These are phyloP conservation scores for Myotis lucifugus DNA, from an alignment of 2,113 vertebrate genomes.

Conservation along the genomic window DNA sequence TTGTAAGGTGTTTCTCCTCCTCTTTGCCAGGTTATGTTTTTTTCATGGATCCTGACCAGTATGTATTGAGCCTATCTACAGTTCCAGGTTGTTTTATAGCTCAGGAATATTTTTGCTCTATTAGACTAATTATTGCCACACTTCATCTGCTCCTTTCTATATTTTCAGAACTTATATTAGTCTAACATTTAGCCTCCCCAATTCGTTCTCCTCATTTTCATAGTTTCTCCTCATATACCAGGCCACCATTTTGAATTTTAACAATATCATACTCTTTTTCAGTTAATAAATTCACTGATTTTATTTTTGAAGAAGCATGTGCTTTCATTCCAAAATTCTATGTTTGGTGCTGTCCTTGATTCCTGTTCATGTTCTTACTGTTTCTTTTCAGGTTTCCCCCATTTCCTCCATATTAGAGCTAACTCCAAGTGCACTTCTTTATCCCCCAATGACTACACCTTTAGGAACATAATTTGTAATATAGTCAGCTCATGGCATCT, in stretches of 20 bases:
- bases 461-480: not conserved
- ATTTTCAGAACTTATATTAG: not conserved
- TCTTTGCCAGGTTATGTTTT: not conserved
- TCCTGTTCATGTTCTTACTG: not conserved
- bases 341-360: not conserved
- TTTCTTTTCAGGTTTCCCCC: not conserved
- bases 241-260: not conserved
- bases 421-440: not conserved
- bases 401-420: not conserved
- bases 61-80: not conserved
- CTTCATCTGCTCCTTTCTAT: not conserved
- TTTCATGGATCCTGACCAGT: not conserved
- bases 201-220: not conserved
- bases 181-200: not conserved
- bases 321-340: not conserved
- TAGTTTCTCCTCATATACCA: not conserved
- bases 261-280: not conserved
- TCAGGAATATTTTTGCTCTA: not conserved
- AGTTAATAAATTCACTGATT: not conserved
- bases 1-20: not conserved
- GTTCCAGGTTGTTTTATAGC: not conserved
- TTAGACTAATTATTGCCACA: not conserved
- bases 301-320: not conserved
- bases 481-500: not conserved
- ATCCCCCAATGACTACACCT: rapidly evolving